phyloP scores from a whole-genome alignment of 2,888 invertebrate species.

The Saturnia pavonia region DNA sequence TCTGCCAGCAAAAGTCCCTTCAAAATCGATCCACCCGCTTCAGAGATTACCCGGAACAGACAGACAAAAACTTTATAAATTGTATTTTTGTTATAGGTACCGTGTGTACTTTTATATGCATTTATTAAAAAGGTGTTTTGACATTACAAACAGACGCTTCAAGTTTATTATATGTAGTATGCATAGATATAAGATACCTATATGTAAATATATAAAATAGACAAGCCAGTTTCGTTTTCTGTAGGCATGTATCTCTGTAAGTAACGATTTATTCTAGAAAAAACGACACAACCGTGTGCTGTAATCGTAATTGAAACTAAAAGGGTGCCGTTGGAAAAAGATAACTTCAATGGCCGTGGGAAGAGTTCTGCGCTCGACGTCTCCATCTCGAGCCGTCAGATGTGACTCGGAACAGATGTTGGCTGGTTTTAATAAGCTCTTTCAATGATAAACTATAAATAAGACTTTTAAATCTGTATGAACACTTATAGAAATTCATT shows the following conservation, averaged over 20 bases:
- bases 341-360: conserved; percentile 53
- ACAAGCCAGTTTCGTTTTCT: not conserved
- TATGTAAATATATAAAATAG: not conserved
- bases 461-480: conserved; percentile 1
- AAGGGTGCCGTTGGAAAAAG: conserved; percentile 44
- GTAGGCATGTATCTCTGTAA: conserved; percentile 2
- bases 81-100: too few species aligned
- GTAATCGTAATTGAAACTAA: conserved; percentile 34
- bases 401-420: conserved; percentile 19
- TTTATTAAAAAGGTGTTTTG: too few species aligned
- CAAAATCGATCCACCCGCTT: too few species aligned
- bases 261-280: conserved; percentile 4
- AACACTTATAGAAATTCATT: not conserved
- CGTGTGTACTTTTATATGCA: too few species aligned
- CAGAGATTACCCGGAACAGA: too few species aligned
- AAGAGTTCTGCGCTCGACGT: conserved; percentile 36
- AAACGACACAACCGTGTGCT: conserved; percentile 6
- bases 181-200: too few species aligned
- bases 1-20: too few species aligned
- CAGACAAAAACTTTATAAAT: too few species aligned
- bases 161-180: too few species aligned
- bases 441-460: conserved; percentile 8
- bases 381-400: conserved; percentile 31
- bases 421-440: conserved; percentile 30
- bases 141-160: too few species aligned